These are phyloP conservation scores for Xenus cinereus DNA, from an alignment of 2,113 vertebrate genomes.

Conservation along the genomic window DNA sequence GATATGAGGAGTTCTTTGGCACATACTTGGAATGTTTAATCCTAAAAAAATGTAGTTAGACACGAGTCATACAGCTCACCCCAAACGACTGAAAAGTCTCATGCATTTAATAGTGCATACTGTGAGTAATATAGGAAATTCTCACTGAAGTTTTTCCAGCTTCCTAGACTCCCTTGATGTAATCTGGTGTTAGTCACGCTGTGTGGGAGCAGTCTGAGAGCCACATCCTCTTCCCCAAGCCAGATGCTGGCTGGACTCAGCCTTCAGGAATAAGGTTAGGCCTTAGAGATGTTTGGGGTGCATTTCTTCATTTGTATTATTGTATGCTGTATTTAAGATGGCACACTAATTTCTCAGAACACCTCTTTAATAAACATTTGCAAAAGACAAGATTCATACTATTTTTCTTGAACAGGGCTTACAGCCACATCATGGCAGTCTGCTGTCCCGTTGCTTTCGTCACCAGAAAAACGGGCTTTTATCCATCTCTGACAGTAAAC, in stretches of 20 bases:
- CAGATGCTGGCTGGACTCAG: background rate
- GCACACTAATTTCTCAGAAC: background rate
- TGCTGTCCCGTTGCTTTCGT: background rate
- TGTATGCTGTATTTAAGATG: background rate
- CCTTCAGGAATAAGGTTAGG: background rate
- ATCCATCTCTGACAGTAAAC: background rate
- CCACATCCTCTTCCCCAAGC: background rate
- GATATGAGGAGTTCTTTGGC: background rate
- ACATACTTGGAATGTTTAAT: background rate
- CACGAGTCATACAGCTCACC: background rate
- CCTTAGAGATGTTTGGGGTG: background rate
- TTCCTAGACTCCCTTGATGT: background rate
- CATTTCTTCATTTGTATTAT: background rate
- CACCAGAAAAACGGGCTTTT: background rate
- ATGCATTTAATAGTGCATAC: background rate
- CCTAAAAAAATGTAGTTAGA: background rate
- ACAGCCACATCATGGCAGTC: background rate
- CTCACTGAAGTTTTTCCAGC: background rate
- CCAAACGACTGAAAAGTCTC: background rate
- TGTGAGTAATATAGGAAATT: constrained; percentile 28
- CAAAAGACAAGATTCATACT: background rate
- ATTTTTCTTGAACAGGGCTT: background rate
- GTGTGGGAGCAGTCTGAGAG: background rate
- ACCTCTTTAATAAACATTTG: background rate
- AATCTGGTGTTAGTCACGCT: background rate